phyloP scores from a whole-genome alignment of 2,888 invertebrate species.

The Scaptomyza polygonia region DNA sequence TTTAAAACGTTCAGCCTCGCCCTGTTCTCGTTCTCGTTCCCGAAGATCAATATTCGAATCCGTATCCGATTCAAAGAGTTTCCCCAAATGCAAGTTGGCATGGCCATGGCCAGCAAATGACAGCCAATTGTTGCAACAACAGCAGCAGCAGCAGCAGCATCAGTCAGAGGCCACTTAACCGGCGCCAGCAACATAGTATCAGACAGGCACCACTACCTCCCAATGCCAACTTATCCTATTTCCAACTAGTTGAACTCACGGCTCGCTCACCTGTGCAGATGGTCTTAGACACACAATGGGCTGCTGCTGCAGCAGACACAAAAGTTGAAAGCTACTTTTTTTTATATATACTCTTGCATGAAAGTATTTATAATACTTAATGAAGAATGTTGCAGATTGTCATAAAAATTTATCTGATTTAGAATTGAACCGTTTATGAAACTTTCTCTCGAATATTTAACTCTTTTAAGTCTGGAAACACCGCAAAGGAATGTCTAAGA shows the following conservation, averaged over 20 bases:
- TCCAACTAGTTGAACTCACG: neutral
- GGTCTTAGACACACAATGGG: constrained; percentile 38
- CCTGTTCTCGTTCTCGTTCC: neutral
- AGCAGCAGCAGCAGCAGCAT: constrained; percentile 60
- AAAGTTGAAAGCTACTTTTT: neutral
- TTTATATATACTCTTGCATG: neutral
- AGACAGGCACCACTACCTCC: neutral
- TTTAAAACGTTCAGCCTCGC: constrained; percentile 51
- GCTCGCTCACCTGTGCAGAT: constrained; percentile 29
- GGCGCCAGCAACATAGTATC: constrained; percentile 20
- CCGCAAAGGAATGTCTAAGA: too few relatives aligned
- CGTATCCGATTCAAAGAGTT: constrained; percentile 30
- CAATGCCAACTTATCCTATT: neutral
- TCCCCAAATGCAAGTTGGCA: constrained; percentile 11
- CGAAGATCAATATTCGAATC: constrained; percentile 20
- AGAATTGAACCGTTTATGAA: too few relatives aligned
- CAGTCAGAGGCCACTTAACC: constrained; percentile 63
- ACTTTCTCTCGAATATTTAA: too few relatives aligned
- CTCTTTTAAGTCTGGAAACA: too few relatives aligned
- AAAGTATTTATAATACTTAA: too few relatives aligned
- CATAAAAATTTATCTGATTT: too few relatives aligned
- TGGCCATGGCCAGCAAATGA: constrained; percentile 63
- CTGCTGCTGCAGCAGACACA: constrained; percentile 6
- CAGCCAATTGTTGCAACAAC: constrained; percentile 76
- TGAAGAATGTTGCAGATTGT: too few relatives aligned